Evolutionary conservation across 2,113 vertebrate genomes (phyloP).

Genomic region (Myiagra hebetior): DNA sequence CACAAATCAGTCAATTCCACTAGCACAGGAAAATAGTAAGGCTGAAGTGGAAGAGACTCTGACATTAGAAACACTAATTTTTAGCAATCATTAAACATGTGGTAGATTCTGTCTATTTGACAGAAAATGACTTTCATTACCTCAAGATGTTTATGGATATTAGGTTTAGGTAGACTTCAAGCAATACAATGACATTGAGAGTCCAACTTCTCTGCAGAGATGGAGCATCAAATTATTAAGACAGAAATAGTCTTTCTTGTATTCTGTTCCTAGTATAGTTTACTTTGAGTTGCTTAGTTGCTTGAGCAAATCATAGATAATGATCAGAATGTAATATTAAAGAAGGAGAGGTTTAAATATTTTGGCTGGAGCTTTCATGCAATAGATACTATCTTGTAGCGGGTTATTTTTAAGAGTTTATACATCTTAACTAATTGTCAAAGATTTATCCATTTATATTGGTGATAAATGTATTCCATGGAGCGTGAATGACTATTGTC

Average conservation of each 20-base stretch:
- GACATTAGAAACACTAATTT: neutral
- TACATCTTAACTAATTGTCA: neutral
- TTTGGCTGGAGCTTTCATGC: neutral
- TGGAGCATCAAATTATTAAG: neutral
- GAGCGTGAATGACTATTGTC: neutral
- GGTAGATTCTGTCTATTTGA: neutral
- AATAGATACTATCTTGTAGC: neutral
- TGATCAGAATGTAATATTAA: neutral
- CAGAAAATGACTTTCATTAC: rapidly evolving
- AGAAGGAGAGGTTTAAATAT: neutral
- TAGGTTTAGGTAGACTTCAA: neutral
- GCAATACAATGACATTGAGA: neutral
- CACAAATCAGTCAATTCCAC: neutral
- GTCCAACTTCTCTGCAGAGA: neutral
- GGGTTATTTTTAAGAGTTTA: neutral
- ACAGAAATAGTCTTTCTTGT: neutral
- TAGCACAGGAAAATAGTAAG: neutral
- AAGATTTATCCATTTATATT: neutral
- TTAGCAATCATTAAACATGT: neutral
- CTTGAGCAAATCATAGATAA: neutral
- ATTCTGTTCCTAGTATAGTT: neutral
- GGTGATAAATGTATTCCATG: neutral
- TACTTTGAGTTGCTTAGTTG: neutral
- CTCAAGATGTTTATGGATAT: neutral
- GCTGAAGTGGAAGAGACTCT: neutral